Percentiles rank a stretch among this genome's conserved stretches.
These are phyloP conservation scores for Drosophila busckii DNA, from an alignment of 1,140 invertebrate genomes.

Conservation along the genomic window DNA sequence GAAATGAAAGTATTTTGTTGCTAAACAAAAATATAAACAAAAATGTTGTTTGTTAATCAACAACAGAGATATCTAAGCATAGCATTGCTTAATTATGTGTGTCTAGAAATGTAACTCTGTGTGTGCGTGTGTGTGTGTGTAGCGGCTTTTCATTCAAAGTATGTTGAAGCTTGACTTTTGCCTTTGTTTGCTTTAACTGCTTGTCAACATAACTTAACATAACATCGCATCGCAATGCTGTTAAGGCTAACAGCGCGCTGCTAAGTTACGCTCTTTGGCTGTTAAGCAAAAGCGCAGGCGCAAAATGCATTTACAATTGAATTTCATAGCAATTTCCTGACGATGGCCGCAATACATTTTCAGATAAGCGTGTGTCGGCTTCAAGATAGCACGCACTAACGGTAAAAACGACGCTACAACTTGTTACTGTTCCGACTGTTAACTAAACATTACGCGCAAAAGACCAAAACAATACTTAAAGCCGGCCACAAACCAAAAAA, in stretches of 20 bases:
- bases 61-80: too few species aligned
- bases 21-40: too few species aligned
- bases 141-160: slow-evolving; percentile 61
- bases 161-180: slow-evolving; percentile 67
- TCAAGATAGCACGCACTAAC: slow-evolving; percentile 32
- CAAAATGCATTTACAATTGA: slow-evolving; percentile 47
- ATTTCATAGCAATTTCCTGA: slow-evolving; percentile 61
- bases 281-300: slow-evolving; percentile 39
- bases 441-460: slow-evolving; percentile 44
- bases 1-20: too few species aligned
- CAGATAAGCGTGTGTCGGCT: slow-evolving; percentile 61
- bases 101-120: too few species aligned
- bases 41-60: too few species aligned
- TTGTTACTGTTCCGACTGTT: too few species aligned
- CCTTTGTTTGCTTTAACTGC: slow-evolving; percentile 72
- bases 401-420: not conserved
- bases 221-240: not conserved
- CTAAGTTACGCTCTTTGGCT: slow-evolving; percentile 13
- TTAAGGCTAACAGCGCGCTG: slow-evolving; percentile 19
- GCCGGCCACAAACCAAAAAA: too few species aligned
- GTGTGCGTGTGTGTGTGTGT: not conserved
- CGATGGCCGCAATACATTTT: slow-evolving; percentile 53
- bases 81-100: too few species aligned
- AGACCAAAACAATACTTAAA: slow-evolving; percentile 48
- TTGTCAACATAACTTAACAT: slow-evolving; percentile 50